Evolutionary conservation across 2,113 vertebrate species (phyloP).

Genomic region (Athene cunicularia): DNA sequence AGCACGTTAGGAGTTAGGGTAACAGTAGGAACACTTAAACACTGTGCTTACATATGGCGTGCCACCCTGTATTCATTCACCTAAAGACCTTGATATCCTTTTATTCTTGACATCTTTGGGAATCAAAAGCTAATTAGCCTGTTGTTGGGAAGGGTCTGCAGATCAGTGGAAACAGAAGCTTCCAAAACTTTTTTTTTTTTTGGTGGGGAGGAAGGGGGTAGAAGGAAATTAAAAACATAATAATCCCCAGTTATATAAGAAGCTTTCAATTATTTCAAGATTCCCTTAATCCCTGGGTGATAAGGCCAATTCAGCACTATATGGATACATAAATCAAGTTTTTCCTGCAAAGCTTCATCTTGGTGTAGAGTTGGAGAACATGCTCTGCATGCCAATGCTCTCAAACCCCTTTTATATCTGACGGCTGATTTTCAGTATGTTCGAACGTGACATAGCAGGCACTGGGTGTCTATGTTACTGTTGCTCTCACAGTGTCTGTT

Average conservation of each 20-base stretch:
- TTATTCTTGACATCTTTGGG: background rate
- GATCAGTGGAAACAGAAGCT: background rate
- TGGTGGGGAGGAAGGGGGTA: rapidly evolving
- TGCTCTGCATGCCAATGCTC: background rate
- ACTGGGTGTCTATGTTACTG: background rate
- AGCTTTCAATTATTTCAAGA: background rate
- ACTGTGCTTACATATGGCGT: background rate
- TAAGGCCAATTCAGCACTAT: background rate
- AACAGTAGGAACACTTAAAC: background rate
- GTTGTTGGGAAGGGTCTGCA: background rate
- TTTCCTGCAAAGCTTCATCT: background rate
- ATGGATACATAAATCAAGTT: background rate
- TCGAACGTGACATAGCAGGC: background rate
- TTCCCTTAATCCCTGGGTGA: background rate
- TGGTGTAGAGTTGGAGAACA: background rate
- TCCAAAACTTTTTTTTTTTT: background rate
- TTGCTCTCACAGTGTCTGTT: background rate
- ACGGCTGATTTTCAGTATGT: background rate
- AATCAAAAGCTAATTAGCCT: background rate
- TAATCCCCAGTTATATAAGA: background rate
- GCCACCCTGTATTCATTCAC: background rate
- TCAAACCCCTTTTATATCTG: background rate
- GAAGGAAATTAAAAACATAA: background rate
- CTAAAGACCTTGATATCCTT: background rate
- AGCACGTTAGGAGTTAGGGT: background rate